These are phyloP conservation scores for Apamea anceps DNA, from an alignment of 2,888 invertebrate genomes.

Conservation along the genomic window DNA sequence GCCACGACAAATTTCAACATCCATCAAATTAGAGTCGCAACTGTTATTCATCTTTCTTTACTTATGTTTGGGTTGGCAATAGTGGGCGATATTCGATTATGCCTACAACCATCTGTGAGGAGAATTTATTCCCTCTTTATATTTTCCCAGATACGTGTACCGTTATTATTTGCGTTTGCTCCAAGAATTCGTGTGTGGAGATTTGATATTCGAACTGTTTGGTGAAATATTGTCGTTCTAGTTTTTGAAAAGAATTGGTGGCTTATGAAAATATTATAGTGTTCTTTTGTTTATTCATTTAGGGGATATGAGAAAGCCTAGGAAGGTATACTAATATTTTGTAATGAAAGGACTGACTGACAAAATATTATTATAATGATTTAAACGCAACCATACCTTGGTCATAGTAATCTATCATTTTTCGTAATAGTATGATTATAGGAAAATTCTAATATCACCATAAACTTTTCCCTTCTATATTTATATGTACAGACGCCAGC, in stretches of 20 bases:
- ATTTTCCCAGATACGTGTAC: conserved; percentile 58
- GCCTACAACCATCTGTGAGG: conserved; percentile 60
- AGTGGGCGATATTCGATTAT: conserved; percentile 70
- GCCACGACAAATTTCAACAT: conserved; percentile 63
- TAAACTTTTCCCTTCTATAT: background rate
- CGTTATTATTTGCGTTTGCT: conserved; percentile 49
- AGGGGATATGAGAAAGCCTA: background rate
- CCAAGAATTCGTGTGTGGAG: conserved; percentile 31
- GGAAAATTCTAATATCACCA: background rate
- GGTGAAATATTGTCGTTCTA: background rate
- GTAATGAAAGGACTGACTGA: background rate
- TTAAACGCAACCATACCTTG: too few species aligned
- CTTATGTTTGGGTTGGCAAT: conserved; percentile 56
- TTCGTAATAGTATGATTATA: background rate
- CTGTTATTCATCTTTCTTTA: conserved; percentile 68
- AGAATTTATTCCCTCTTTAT: conserved; percentile 64
- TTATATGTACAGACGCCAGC: background rate
- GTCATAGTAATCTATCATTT: background rate
- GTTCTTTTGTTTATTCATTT: background rate
- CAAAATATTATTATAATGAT: background rate
- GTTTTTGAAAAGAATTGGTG: background rate
- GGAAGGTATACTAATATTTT: background rate
- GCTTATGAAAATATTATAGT: background rate
- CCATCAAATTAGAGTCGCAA: conserved; percentile 68
- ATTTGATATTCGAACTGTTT: conserved; percentile 33